Evolutionary conservation across 2,888 invertebrate species (phyloP).

Genomic region (Tetragonisca angustula): DNA sequence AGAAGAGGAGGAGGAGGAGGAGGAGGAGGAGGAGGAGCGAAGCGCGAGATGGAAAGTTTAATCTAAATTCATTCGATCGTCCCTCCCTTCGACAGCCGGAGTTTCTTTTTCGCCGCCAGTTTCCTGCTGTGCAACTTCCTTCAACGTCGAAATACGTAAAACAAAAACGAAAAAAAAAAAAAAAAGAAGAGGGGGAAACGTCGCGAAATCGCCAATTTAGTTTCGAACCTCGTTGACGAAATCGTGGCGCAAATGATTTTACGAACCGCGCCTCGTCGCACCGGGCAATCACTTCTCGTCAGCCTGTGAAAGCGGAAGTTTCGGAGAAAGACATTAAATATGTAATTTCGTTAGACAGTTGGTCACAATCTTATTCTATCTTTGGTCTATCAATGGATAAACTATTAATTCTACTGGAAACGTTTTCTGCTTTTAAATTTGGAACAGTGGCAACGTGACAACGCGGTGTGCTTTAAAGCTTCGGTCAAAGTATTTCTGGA

Average conservation of each 20-base stretch:
- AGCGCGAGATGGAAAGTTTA: constrained; percentile 34
- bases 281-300: constrained; percentile 22
- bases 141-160: neutral
- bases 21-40: neutral
- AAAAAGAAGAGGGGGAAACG: too few relatives aligned
- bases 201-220: constrained; percentile 24
- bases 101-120: constrained; percentile 9
- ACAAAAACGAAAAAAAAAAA: neutral
- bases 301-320: constrained; percentile 20
- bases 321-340: neutral
- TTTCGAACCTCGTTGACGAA: neutral
- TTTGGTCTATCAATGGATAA: too few relatives aligned
- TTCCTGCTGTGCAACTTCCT: constrained; percentile 22
- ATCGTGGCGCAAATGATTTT: constrained; percentile 15
- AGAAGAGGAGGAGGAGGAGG: neutral
- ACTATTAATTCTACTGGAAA: too few relatives aligned
- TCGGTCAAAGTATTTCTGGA: too few relatives aligned
- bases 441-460: too few relatives aligned
- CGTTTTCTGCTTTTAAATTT: too few relatives aligned
- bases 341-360: too few relatives aligned
- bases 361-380: too few relatives aligned
- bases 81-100: neutral
- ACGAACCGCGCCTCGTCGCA: constrained; percentile 6
- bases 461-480: too few relatives aligned
- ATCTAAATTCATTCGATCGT: constrained; percentile 47